phyloP scores from a whole-genome alignment of 2,113 vertebrate species.

The Oplegnathus fasciatus region DNA sequence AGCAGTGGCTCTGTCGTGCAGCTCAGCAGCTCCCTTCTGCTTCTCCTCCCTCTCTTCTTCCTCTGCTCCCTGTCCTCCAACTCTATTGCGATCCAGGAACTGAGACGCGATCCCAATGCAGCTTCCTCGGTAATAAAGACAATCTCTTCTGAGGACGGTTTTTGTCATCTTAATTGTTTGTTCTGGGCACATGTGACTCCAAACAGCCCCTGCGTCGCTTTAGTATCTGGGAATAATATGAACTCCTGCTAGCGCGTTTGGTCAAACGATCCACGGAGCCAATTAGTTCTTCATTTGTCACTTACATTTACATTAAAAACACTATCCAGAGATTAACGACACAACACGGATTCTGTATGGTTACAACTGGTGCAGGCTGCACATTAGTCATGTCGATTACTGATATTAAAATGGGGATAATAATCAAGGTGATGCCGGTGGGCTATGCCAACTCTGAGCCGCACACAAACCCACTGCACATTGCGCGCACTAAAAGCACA shows the following conservation, averaged over 20 bases:
- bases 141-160: conserved; percentile 62
- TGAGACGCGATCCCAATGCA: conserved; percentile 65
- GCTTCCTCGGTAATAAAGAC: conserved; percentile 74
- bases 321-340: not conserved
- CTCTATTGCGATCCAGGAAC: conserved; percentile 72
- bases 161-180: conserved; percentile 80
- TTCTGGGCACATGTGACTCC: conserved; percentile 67
- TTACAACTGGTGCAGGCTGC: conserved; percentile 21
- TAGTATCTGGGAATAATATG: conserved; percentile 13
- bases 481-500: conserved; percentile 43
- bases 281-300: conserved; percentile 45
- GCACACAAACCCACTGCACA: conserved; percentile 40
- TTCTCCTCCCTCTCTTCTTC: conserved; percentile 71
- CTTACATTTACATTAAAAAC: conserved; percentile 22
- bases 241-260: conserved; percentile 52
- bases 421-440: conserved; percentile 41
- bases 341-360: conserved; percentile 1
- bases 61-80: conserved; percentile 67
- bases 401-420: conserved; percentile 31
- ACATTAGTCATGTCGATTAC: conserved; percentile 18
- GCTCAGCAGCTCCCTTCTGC: conserved; percentile 66
- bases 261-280: conserved; percentile 36
- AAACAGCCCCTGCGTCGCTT: conserved; percentile 52
- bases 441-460: conserved; percentile 57
- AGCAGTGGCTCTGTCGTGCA: conserved; percentile 54